phyloP scores from a whole-genome alignment of 2,113 vertebrate genomes.

The Stigmatopora argus region DNA sequence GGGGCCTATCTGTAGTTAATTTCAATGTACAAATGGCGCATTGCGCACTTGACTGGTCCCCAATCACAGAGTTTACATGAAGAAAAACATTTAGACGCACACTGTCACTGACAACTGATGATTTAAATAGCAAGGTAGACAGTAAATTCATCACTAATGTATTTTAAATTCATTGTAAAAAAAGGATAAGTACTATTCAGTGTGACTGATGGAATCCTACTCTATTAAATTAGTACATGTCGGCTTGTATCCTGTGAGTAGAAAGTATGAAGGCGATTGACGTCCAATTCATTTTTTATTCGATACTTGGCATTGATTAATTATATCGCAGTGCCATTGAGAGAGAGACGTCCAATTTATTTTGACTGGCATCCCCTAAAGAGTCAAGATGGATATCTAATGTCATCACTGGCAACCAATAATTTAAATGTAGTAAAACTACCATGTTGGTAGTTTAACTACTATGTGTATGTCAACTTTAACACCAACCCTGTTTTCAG shows the following conservation, averaged over 20 bases:
- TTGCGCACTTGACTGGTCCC: not conserved
- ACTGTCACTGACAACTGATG: not conserved
- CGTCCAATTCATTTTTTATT: too few species aligned
- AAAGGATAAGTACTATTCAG: not conserved
- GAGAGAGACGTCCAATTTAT: too few species aligned
- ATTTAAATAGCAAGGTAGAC: not conserved
- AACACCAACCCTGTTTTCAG: constrained; percentile 30
- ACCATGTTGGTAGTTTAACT: not conserved
- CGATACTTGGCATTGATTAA: too few species aligned
- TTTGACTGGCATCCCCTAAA: too few species aligned
- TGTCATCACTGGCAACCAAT: not conserved
- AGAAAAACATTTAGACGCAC: not conserved
- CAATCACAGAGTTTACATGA: not conserved
- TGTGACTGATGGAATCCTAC: too few species aligned
- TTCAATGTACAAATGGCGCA: not conserved
- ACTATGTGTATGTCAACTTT: not conserved
- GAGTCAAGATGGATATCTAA: too few species aligned
- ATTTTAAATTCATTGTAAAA: not conserved
- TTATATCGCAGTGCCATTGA: too few species aligned
- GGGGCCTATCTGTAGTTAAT: not conserved
- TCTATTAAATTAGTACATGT: too few species aligned
- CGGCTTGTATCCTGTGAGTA: too few species aligned
- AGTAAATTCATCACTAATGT: not conserved
- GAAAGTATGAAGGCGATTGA: too few species aligned
- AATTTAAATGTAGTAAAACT: not conserved